Conservation (phyloP, 2,113 vertebrate species). For the Bos taurus region DNA sequence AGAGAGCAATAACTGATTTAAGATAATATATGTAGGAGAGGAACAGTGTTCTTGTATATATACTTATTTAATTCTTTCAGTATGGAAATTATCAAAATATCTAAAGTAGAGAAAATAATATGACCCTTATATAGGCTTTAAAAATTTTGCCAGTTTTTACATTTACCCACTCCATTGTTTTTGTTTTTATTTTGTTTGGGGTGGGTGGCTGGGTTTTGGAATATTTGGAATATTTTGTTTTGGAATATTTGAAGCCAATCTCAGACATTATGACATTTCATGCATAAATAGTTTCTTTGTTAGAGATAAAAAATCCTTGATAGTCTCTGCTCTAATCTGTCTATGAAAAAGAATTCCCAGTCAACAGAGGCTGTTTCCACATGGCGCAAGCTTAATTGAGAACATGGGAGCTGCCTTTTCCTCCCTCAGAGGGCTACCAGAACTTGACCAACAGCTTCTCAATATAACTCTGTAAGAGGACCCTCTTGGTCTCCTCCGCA, state of each 20-base stretch:
- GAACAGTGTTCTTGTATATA: neutral
- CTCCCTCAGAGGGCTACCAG: neutral
- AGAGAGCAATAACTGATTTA: neutral
- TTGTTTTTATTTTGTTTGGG: neutral
- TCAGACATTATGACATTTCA: neutral
- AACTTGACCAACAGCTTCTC: neutral
- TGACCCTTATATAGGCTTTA: neutral
- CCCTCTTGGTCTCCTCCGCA: neutral
- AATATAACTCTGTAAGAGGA: slow-evolving; percentile 1
- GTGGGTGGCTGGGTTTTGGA: neutral
- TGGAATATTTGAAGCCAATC: neutral
- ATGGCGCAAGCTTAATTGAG: neutral
- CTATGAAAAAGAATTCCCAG: neutral
- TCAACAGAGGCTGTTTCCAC: neutral
- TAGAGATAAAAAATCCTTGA: neutral
- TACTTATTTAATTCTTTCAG: neutral
- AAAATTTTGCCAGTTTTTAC: neutral
- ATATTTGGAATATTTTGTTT: neutral
- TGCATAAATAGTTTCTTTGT: neutral
- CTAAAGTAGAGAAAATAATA: neutral
- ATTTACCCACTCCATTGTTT: neutral
- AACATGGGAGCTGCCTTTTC: neutral
- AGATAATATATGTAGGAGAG: neutral
- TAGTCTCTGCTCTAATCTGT: neutral
- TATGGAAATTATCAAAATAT: neutral